Base-by-base conservation (phyloP, 2,797 vertebrate species). In the Margarornis squamiger region DNA sequence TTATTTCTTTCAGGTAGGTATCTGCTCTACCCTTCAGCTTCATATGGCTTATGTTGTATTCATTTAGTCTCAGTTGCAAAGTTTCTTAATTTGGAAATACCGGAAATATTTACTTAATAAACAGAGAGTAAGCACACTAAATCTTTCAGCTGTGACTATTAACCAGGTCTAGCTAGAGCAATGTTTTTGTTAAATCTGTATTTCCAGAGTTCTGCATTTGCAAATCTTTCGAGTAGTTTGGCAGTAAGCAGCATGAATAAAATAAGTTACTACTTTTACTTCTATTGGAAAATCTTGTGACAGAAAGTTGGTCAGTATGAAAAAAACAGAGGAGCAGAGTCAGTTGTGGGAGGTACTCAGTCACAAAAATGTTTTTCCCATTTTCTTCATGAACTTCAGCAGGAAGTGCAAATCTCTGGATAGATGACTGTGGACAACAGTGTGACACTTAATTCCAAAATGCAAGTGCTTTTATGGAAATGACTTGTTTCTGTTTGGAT, bases 101-200 rank as follows among this genome's bases (percentile, higher is more conserved):
- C 67, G 38, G 63, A 85, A 92, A 87, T 92, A 80, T 67, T 94
- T 94, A 70, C 67, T 89, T 85, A 88, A 86, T 86, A 88, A 83
- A 11, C 72, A 86, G 61, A 80, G 48, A 72, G 39, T 66, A 84
- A 91, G 36, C 67, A 86, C 29, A 41, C 29, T 63, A 38, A 63
- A 79, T 88, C 55, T 90, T 95, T 90, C 73, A 84, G 41, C 49
- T 93, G 58, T 90, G 70, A 78, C 43, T 57, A 71, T 83, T 87
- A 82, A 83, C 32, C n/a, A 80, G 74, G 67, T 80, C 48, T 91
- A 80, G 51, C 26, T 85, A 73, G 55, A 79, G 52, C 48, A 52
- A 45, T 76, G 77, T 78, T 94, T 94, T 90, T 67, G 43, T 93
- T 89, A 76, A 93, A 70, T 88, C n/a, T 59, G n/a, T 89, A 14